phyloP scores from a whole-genome alignment of 2,113 vertebrate species.

The Hippoglossus stenolepis region DNA sequence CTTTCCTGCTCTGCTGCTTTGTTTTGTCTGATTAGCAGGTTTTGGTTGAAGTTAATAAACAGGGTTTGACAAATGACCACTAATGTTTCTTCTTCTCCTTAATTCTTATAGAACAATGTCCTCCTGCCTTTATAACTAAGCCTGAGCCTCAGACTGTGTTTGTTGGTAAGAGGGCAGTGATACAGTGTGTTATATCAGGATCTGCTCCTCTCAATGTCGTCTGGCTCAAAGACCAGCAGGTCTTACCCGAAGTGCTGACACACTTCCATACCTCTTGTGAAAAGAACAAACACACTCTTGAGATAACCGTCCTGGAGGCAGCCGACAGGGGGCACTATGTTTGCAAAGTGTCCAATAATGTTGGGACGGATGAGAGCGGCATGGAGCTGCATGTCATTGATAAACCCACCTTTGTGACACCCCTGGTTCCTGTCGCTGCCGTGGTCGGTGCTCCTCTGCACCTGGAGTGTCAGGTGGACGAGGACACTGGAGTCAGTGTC shows the following conservation, averaged over 20 bases:
- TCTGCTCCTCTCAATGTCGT: slow-evolving; percentile 89
- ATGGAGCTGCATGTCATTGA: slow-evolving; percentile 86
- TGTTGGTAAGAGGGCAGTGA: slow-evolving; percentile 88
- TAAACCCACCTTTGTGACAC: slow-evolving; percentile 88
- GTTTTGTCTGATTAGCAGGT: background rate
- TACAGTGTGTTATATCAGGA: slow-evolving; percentile 88
- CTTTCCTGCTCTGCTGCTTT: background rate
- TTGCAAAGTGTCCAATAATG: slow-evolving; percentile 89
- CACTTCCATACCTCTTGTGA: slow-evolving; percentile 85
- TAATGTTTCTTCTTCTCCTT: slow-evolving; percentile 78
- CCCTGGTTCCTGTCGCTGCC: slow-evolving; percentile 83
- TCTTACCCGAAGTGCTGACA: slow-evolving; percentile 73
- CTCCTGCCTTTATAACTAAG: slow-evolving; percentile 89
- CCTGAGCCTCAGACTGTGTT: slow-evolving; percentile 89
- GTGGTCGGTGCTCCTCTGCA: slow-evolving; percentile 88
- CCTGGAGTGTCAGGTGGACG: slow-evolving; percentile 91
- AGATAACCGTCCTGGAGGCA: slow-evolving; percentile 79
- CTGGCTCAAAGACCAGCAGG: slow-evolving; percentile 88
- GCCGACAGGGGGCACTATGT: slow-evolving; percentile 86
- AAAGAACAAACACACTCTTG: slow-evolving; percentile 88
- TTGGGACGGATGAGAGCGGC: slow-evolving; percentile 88
- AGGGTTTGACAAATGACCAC: slow-evolving; percentile 3
- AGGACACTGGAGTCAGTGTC: slow-evolving; percentile 89
- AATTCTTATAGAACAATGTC: slow-evolving; percentile 87
- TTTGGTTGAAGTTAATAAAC: background rate